These are phyloP conservation scores for Heterohyrax brucei DNA, from an alignment of 2,797 vertebrate species.

Conservation along the genomic window DNA sequence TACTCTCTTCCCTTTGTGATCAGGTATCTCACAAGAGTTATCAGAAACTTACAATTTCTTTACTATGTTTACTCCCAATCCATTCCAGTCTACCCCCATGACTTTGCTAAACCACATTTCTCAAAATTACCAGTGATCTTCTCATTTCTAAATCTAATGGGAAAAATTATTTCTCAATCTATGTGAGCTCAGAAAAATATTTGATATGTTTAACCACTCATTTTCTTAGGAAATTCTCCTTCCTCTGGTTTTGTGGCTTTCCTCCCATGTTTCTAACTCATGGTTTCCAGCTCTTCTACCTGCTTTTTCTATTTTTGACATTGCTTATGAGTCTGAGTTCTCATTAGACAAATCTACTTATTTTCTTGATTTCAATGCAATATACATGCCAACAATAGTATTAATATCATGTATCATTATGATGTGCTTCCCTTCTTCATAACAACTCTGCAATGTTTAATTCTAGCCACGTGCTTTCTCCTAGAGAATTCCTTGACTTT, in stretches of 20 bases:
- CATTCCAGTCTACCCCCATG: neutral
- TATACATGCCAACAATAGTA: neutral
- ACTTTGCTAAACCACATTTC: neutral
- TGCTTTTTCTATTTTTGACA: neutral
- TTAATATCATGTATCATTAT: constrained; percentile 7
- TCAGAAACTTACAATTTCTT: neutral
- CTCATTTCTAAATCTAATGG: neutral
- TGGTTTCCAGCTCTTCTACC: neutral
- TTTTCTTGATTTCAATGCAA: neutral
- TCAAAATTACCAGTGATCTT: neutral
- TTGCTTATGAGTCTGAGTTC: neutral
- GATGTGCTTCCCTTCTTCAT: neutral
- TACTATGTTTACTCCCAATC: neutral
- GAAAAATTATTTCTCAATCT: constrained; percentile 16
- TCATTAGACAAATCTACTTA: neutral
- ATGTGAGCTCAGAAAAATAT: neutral
- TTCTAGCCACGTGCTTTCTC: neutral
- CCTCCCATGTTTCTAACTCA: neutral
- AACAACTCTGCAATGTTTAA: constrained; percentile 28
- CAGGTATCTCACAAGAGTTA: neutral
- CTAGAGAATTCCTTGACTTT: constrained; percentile 20
- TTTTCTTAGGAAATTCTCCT: neutral
- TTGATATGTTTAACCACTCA: neutral
- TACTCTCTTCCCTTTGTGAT: neutral
- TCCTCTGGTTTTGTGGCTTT: neutral